phyloP scores from a whole-genome alignment of 2,888 invertebrate species.

The Aromia moschata region DNA sequence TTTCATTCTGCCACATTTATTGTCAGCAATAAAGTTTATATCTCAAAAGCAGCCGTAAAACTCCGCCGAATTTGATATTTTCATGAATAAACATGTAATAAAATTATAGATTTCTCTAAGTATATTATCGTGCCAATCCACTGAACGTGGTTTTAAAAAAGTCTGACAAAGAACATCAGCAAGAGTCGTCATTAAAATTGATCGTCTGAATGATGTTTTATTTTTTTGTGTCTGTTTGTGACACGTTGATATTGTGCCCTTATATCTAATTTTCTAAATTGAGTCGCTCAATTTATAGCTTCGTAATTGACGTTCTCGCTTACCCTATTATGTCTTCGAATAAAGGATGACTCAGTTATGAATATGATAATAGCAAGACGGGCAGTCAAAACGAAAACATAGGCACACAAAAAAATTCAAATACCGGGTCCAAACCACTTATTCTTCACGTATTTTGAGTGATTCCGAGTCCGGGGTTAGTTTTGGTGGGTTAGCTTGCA shows the following conservation, averaged over 20 bases:
- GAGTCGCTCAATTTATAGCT: slow-evolving; percentile 14
- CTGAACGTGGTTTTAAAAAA: background rate
- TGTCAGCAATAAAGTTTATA: background rate
- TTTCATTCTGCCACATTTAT: background rate
- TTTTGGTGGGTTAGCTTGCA: no score
- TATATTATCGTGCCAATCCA: slow-evolving; percentile 10
- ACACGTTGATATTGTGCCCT: slow-evolving; percentile 6
- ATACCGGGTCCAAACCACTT: no score
- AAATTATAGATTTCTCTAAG: slow-evolving; percentile 31
- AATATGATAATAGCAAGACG: no score
- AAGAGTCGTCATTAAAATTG: slow-evolving; percentile 4
- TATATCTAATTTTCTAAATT: slow-evolving; percentile 6
- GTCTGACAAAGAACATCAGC: slow-evolving; percentile 3
- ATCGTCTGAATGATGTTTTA: slow-evolving; percentile 1
- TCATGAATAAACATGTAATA: slow-evolving; percentile 32
- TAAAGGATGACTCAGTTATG: slow-evolving; percentile 14
- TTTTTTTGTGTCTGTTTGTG: slow-evolving; percentile 13
- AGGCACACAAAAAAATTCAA: no score
- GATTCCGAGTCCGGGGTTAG: no score
- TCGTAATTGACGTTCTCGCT: slow-evolving; percentile 11
- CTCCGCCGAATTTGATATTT: slow-evolving; percentile 26
- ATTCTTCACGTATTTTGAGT: no score
- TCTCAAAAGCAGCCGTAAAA: background rate
- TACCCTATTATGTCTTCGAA: slow-evolving; percentile 5
- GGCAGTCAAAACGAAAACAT: no score